Percentiles rank a stretch among this genome's conserved stretches.
Evolutionary conservation across 1,140 invertebrate genomes (phyloP).

Genomic region (Heliothis subflexa): DNA sequence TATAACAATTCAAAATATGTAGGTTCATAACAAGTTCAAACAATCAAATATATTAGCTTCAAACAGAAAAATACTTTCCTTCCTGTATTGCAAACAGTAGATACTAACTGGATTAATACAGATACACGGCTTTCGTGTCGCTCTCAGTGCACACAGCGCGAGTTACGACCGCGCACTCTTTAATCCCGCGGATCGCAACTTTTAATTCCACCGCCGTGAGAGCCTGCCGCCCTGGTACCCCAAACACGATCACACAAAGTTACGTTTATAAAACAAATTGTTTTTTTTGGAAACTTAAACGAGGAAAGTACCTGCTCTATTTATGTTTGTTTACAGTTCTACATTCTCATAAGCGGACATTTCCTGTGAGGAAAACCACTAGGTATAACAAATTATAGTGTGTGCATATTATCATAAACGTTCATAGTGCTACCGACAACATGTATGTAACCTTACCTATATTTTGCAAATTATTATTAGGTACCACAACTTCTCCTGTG

Average conservation of each 20-base stretch:
- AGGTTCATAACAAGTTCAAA: no score
- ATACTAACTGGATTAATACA: not conserved
- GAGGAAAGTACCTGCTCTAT: not conserved
- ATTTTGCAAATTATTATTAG: not conserved
- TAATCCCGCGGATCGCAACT: conserved; percentile 52
- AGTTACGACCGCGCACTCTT: conserved; percentile 45
- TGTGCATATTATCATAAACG: conserved; percentile 1
- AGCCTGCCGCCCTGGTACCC: not conserved
- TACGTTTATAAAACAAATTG: not conserved
- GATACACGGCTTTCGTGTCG: not conserved
- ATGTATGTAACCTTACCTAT: not conserved
- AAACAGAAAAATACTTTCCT: not conserved
- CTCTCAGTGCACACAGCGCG: conserved; percentile 6
- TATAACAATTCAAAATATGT: no score
- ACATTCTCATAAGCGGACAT: conserved; percentile 5
- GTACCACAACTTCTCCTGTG: no score
- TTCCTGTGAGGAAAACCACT: conserved; percentile 32
- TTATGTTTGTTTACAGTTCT: not conserved
- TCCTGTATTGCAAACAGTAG: not conserved
- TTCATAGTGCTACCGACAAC: not conserved
- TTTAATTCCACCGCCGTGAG: conserved; percentile 51
- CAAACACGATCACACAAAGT: not conserved
- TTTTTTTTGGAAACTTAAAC: conserved; percentile 4
- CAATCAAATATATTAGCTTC: no score
- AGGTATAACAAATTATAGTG: not conserved